Evolutionary conservation across 2,113 vertebrate genomes (phyloP).

Genomic region (Actenoides hombroni): DNA sequence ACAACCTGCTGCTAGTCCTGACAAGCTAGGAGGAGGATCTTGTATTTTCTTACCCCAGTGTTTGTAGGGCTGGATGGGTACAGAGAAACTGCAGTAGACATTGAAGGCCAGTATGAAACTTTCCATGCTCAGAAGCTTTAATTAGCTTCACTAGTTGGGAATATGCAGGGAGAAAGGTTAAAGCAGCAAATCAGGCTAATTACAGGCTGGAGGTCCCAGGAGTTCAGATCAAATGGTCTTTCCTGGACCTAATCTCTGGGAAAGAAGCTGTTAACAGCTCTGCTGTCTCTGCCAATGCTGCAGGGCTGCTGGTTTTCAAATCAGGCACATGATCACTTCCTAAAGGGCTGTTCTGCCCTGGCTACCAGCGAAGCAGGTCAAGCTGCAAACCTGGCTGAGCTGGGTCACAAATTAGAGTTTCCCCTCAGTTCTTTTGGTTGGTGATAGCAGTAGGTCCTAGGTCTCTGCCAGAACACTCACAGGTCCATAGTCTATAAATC

Average conservation of each 20-base stretch:
- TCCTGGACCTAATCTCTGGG: not conserved
- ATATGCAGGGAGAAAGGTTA: conserved; percentile 36
- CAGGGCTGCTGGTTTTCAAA: not conserved
- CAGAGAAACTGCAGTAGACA: not conserved
- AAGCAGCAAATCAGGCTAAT: conserved; percentile 46
- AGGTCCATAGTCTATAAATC: not conserved
- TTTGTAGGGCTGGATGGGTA: not conserved
- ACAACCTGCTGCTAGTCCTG: not conserved
- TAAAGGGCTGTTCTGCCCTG: not conserved
- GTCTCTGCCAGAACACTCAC: not conserved
- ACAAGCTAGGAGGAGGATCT: not conserved
- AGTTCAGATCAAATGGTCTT: conserved; percentile 35
- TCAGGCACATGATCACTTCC: not conserved
- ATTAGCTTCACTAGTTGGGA: conserved; percentile 9
- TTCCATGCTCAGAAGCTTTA: not conserved
- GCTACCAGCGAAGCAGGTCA: not conserved
- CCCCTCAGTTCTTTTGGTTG: not conserved
- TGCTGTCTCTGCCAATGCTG: not conserved
- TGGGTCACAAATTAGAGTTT: not conserved
- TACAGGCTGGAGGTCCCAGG: conserved; percentile 33
- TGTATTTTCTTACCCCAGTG: not conserved
- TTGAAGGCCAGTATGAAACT: not conserved
- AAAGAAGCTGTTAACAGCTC: not conserved
- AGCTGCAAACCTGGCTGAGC: not conserved
- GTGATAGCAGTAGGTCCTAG: not conserved